Evolutionary conservation across 2,888 invertebrate species (phyloP), one percentile per base, ranked within the genome.

Genomic region (Parnassius apollo): DNA sequence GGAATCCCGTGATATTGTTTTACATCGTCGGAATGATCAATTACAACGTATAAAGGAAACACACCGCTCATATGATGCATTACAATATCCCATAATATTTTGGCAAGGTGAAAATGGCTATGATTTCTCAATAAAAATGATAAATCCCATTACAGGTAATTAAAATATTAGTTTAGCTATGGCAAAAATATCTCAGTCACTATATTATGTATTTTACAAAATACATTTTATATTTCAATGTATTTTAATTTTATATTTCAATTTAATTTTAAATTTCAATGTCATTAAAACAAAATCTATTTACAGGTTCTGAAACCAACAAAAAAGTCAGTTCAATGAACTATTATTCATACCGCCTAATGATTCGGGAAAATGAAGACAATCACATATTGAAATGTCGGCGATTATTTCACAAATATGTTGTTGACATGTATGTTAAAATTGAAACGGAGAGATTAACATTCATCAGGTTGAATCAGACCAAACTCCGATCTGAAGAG

Each of bases 61-160:
- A 65, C 68, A 68, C 25, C 66, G 71, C 67, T 63, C 63, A 64
- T 68, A 70, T 61, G 67, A 68, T 65, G 68, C 70, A 42, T 42
- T 68, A 57, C 74, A 75, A 68, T 75, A 75, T 68, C 72, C 71
- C 1, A 65, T 74, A 12, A 67, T 76, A 60, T 73, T 73, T 69
- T 75, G 69, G 67, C 59, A 69, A 68, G 70, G 69, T 64, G 66
- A 51, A 51, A 11, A 51, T 25, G 51, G 53, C 12, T 53, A 53
- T 42, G n/a, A 42, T 35, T 53, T 42, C 53, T 51, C 35, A 42
- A 53, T 53, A 4, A 53, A 42, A 10, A 49, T 49, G 49, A 13
- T 49, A 49, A 49, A 49, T 49, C 13, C 49, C 3, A 7, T 49
- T 10, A 45, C 45, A 45, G 45, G 45, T 45, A 10, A 9, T 45